phyloP scores from a whole-genome alignment of 2,113 vertebrate genomes.

The Gasterosteus nipponicus region DNA sequence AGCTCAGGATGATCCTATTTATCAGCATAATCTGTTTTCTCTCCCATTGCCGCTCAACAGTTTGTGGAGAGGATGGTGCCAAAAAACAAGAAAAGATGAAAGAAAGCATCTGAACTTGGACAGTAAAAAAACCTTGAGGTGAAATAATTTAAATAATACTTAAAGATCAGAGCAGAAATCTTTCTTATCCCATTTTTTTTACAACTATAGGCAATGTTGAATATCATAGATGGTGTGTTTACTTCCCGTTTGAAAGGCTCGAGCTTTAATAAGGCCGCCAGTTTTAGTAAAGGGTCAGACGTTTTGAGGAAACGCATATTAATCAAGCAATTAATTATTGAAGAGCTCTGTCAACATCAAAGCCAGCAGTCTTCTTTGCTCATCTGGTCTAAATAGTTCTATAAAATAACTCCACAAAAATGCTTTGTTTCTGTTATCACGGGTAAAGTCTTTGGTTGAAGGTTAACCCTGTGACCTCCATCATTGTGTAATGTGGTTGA shows the following conservation, averaged over 20 bases:
- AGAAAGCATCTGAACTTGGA: constrained; percentile 1
- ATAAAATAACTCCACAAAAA: constrained; percentile 69
- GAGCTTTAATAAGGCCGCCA: constrained; percentile 51
- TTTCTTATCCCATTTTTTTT: constrained; percentile 2
- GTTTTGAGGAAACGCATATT: constrained; percentile 77
- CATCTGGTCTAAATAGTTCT: constrained; percentile 76
- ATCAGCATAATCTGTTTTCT: constrained; percentile 66
- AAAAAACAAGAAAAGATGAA: constrained; percentile 4
- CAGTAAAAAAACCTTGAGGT: not conserved
- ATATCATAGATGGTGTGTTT: constrained; percentile 37
- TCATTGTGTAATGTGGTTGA: constrained; percentile 49
- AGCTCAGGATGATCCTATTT: constrained; percentile 74
- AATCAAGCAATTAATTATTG: constrained; percentile 78
- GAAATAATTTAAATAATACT: not conserved
- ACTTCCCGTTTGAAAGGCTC: constrained; percentile 49
- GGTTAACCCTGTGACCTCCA: constrained; percentile 52
- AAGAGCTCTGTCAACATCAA: constrained; percentile 77
- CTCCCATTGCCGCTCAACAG: constrained; percentile 45
- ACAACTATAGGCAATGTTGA: constrained; percentile 29
- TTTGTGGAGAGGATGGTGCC: constrained; percentile 39
- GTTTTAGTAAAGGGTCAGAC: constrained; percentile 67
- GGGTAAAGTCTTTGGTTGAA: constrained; percentile 23
- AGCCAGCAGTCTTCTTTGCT: constrained; percentile 71
- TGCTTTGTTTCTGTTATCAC: constrained; percentile 53
- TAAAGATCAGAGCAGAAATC: constrained; percentile 18